Percentiles rank a stretch among this genome's conserved stretches.
These are phyloP conservation scores for Taeniopygia guttata DNA, from an alignment of 2,797 vertebrate genomes.

Conservation along the genomic window DNA sequence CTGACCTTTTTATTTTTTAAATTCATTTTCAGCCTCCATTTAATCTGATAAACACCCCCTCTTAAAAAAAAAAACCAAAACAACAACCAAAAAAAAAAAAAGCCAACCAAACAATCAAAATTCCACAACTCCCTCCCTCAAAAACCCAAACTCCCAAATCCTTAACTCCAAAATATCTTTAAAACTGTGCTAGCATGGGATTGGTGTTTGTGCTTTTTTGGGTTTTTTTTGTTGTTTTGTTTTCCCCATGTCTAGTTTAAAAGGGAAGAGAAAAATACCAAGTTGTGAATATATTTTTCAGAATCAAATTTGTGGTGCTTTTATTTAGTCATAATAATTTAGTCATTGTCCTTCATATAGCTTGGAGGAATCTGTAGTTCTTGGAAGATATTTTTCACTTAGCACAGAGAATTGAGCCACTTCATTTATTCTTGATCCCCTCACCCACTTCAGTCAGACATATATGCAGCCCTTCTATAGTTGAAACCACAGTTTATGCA, in stretches of 20 bases:
- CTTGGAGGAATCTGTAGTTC: not conserved
- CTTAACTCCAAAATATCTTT: not conserved
- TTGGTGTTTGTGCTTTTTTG: not conserved
- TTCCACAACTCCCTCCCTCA: accelerated
- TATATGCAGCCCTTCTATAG: not conserved
- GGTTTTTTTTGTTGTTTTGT: too few species aligned
- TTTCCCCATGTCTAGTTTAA: not conserved
- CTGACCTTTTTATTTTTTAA: accelerated
- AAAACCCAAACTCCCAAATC: not conserved
- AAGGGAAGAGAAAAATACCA: accelerated
- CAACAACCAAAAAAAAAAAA: not conserved
- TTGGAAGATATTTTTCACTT: not conserved
- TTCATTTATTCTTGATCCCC: not conserved
- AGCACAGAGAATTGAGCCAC: accelerated
- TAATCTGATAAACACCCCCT: accelerated
- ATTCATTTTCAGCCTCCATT: accelerated
- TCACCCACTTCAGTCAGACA: not conserved
- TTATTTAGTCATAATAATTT: not conserved
- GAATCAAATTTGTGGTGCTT: not conserved
- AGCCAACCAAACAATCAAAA: not conserved
- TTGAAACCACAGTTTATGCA: not conserved
- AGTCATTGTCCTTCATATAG: not conserved
- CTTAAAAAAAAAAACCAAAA: accelerated
- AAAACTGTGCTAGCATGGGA: accelerated
- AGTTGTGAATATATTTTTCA: not conserved